Base-by-base conservation (phyloP, 1,140 invertebrate genomes). In the Antheraea mylitta region DNA sequence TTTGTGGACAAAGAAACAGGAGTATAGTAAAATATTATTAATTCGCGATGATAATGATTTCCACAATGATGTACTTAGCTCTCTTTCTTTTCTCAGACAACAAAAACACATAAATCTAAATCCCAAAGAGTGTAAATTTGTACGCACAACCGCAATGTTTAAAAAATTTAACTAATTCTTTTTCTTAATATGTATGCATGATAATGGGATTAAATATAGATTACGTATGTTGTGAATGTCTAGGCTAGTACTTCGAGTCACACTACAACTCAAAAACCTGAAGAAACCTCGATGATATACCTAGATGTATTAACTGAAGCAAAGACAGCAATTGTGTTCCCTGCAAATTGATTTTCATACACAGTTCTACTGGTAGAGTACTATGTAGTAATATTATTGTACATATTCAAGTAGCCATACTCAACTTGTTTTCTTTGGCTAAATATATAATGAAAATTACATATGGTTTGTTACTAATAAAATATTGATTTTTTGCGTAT, bases 321-420 rank as follows among this genome's bases (percentile, higher is more conserved):
- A 6, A 53, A n/a, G 45, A n/a, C 45, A 6, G 48, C 66, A 37
- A 68, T 78, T 58, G 71, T 74, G 37, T 81, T 81, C 67, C 77
- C 77, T 22, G 69, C 75, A 77, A 68, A 81, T 68, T 77, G 72
- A 75, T 70, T 64, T 60, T 22, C n/a, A 63, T 42, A 59, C 22
- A 30, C 22, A 30, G 22, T 62, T 45, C 18, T 64, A 64, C 45
- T 45, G 45, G 45, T 19, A 65, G 18, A 63, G 61, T 36, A 63
- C 8, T 37, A 63, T 13, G 16, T 53, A 53, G 13, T 53, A 53
- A 53, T n/a, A 53, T 13, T 16, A 53, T 53, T 53, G 45, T 53
- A 53, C 16, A 53, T 2, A 4, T 42, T 10, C 38, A 42, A 42
- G 7, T 53, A 53, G 45, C 16, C 45, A 53, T 53, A 53, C 45